A percentile compares a stretch with the other conserved stretches of the same genome.
These are phyloP conservation scores for Acanthurus tractus DNA, from an alignment of 2,797 vertebrate genomes.

Conservation along the genomic window DNA sequence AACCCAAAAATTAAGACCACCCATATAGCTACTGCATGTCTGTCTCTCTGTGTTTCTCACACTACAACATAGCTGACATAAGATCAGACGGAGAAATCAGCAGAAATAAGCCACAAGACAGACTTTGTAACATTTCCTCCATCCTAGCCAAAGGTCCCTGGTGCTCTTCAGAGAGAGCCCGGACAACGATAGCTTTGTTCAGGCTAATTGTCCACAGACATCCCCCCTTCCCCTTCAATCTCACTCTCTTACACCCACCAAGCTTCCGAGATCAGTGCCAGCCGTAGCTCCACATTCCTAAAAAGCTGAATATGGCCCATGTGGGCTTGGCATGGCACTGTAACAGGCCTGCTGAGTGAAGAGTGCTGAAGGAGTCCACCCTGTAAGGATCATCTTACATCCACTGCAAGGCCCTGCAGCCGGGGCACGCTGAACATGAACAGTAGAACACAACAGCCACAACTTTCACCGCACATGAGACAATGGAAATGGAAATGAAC, in stretches of 20 bases:
- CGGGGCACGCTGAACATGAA: constrained; percentile 34
- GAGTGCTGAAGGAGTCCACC: constrained; percentile 76
- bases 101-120: constrained; percentile 17
- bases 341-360: constrained; percentile 78
- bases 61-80: constrained; percentile 27
- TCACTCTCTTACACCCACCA: constrained; percentile 67
- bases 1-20: constrained; percentile 69
- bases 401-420: constrained; percentile 44
- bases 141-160: constrained; percentile 61
- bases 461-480: constrained; percentile 44
- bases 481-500: constrained; percentile 55
- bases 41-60: constrained; percentile 28
- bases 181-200: constrained; percentile 84
- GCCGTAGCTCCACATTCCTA: constrained; percentile 76
- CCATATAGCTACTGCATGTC: constrained; percentile 36
- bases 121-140: constrained; percentile 47
- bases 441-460: constrained; percentile 19
- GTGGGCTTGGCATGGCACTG: constrained; percentile 76
- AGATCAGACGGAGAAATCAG: constrained; percentile 34
- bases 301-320: constrained; percentile 74
- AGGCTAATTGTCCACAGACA: constrained; percentile 82
- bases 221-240: constrained; percentile 72
- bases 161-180: constrained; percentile 55
- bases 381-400: constrained; percentile 74
- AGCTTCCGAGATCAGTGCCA: constrained; percentile 64